Conservation (phyloP, 2,797 vertebrate species). For the Vipera latastei region DNA sequence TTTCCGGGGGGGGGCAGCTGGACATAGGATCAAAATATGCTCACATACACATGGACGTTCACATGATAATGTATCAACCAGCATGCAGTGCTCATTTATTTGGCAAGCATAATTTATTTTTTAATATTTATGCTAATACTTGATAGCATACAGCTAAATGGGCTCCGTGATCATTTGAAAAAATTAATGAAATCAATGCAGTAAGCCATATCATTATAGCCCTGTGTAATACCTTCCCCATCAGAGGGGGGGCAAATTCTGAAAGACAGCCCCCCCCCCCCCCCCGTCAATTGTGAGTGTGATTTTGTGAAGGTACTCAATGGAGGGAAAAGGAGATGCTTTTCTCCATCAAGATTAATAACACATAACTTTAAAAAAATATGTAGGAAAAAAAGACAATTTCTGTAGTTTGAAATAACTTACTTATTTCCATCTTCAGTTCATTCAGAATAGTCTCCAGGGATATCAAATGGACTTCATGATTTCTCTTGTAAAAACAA, state of each 20-base stretch:
- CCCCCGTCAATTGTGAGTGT: background rate
- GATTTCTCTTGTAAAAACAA: slow-evolving; percentile 45
- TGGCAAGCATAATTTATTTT: slow-evolving; percentile 28
- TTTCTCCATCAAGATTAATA: slow-evolving; percentile 3
- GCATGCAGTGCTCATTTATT: slow-evolving; percentile 22
- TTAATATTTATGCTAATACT: slow-evolving; percentile 21
- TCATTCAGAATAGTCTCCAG: slow-evolving; percentile 41
- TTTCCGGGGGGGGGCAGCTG: background rate
- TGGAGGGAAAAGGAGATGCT: background rate
- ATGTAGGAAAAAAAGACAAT: slow-evolving; percentile 46
- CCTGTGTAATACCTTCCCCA: background rate
- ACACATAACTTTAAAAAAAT: background rate
- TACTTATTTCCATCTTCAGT: background rate
- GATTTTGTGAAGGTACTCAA: slow-evolving; percentile 13
- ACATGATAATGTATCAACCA: background rate
- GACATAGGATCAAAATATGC: background rate
- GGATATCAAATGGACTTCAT: slow-evolving; percentile 41
- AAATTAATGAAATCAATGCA: background rate
- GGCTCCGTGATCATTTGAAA: background rate
- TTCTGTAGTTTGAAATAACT: slow-evolving; percentile 47
- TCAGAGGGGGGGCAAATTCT: background rate
- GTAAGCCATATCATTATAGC: background rate
- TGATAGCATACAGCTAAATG: background rate
- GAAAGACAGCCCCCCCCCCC: background rate
- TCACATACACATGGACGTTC: background rate